Evolutionary conservation across 2,113 vertebrate genomes (phyloP), one percentile per base, ranked within the genome.

Genomic region (Elephas maximus): DNA sequence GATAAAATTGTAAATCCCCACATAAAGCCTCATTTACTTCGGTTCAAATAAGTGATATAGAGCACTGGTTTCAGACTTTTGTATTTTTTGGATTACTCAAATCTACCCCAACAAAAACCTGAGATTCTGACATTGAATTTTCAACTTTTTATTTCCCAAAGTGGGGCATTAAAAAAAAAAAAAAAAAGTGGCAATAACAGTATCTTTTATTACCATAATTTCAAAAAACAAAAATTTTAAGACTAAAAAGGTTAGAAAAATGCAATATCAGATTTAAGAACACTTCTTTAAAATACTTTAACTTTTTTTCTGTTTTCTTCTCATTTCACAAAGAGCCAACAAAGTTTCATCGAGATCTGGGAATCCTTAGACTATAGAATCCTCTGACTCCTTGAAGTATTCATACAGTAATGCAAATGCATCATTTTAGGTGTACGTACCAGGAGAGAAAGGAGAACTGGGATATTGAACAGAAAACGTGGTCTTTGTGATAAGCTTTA

Each of bases 381-480:
- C 8, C 37, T 60, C 24, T 92, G 18, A 17, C 88, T 96, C 51
- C 53, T 74, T 92, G 17, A 45, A 30, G 37, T 63, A 51, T 48
- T 45, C 44, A 53, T 69, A 63, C 74, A 10, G 10, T 48, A 48
- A 48, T 93, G 28, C 45, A 86, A 93, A 93, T 74, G 0, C 3
- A 88, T 93, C 23, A 23, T 67, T 79, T 91, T 71, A 93, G 45
- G 30, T 74, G 20, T 62, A 71, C 33, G 89, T 26, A 78, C 57
- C 53, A 74, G 65, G 37, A 90, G 3, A 87, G 18, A 23, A 71
- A 88, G 90, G 1, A 62, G 28, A 37, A 17, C 45, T 93, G 28
- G 3, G 63, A 65, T 37, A 88, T 1, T 88, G 33, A 85, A 63
- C 65, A 92, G 37, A 90, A 96, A 88, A 96, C 90, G 41, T 77